phyloP scores from a whole-genome alignment of 92 coral and sea anemone genomes.

The Parazoanthus darwini region DNA sequence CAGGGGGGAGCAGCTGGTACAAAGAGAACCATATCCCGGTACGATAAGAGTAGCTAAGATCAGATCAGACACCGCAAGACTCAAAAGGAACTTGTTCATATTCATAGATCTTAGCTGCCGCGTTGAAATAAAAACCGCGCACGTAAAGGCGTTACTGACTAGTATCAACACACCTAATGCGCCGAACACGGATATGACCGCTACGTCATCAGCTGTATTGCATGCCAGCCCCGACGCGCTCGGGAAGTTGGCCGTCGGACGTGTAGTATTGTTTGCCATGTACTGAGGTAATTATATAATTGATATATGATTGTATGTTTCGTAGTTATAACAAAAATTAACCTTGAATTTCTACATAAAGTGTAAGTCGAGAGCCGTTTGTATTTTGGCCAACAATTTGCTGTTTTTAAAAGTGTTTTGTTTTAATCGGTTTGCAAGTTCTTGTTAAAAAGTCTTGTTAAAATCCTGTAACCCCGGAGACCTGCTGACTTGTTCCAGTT shows the following conservation, averaged over 20 bases:
- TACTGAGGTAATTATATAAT: neutral
- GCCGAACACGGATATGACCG: constrained; percentile 45
- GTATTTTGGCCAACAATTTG: too few relatives aligned
- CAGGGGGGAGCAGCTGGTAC: constrained; percentile 54
- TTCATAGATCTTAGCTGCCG: constrained; percentile 54
- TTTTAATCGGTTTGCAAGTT: too few relatives aligned
- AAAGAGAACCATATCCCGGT: constrained; percentile 64
- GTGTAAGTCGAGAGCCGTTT: neutral
- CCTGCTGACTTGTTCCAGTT: too few relatives aligned
- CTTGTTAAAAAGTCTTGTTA: too few relatives aligned
- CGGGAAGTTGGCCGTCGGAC: neutral
- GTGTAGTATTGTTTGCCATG: neutral
- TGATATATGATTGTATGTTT: too few relatives aligned
- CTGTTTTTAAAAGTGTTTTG: neutral
- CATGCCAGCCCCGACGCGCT: constrained; percentile 9
- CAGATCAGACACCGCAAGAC: constrained; percentile 61
- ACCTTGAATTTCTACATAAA: too few relatives aligned
- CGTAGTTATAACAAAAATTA: too few relatives aligned
- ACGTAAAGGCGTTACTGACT: constrained; percentile 61
- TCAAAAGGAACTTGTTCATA: constrained; percentile 71
- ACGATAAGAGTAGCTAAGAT: constrained; percentile 44
- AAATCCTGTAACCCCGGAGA: too few relatives aligned
- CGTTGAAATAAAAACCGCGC: constrained; percentile 59
- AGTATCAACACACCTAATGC: constrained; percentile 49
- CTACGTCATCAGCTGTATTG: constrained; percentile 44